A percentile compares a stretch with the other conserved stretches of the same genome.
These are phyloP conservation scores for Xestia ashworthii DNA, from an alignment of 2,888 invertebrate genomes.

Conservation along the genomic window DNA sequence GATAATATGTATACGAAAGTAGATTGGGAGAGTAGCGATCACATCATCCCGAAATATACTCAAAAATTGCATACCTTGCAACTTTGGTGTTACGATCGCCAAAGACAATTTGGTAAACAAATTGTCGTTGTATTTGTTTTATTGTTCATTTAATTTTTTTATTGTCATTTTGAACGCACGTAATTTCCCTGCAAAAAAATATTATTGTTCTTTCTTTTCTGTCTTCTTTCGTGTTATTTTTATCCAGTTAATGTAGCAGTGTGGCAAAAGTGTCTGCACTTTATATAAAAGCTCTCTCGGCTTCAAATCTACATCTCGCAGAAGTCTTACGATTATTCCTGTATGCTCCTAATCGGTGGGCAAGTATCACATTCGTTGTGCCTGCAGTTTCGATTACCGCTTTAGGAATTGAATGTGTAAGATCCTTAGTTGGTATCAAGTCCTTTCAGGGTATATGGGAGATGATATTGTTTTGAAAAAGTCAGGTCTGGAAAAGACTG, in stretches of 20 bases:
- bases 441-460: not conserved
- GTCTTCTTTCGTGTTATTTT: not conserved
- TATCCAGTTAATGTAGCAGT: not conserved
- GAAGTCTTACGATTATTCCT: conserved; percentile 31
- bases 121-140: not conserved
- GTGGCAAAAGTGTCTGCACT: conserved; percentile 4
- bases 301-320: conserved; percentile 36
- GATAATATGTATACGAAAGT: too few relatives aligned
- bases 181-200: too few relatives aligned
- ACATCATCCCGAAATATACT: too few relatives aligned
- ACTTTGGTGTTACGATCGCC: not conserved
- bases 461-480: conserved; percentile 9
- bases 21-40: too few relatives aligned
- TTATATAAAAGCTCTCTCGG: conserved; percentile 18
- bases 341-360: conserved; percentile 33
- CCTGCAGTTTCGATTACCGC: conserved; percentile 32
- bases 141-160: too few relatives aligned
- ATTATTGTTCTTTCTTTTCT: too few relatives aligned
- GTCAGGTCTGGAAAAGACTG: not conserved
- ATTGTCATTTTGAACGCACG: too few relatives aligned
- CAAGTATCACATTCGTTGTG: conserved; percentile 31
- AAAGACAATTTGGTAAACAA: not conserved
- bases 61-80: too few relatives aligned
- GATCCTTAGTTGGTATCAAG: conserved; percentile 5
- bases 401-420: conserved; percentile 36